phyloP scores from a whole-genome alignment of 2,113 vertebrate genomes.

The Oryzias melastigma region DNA sequence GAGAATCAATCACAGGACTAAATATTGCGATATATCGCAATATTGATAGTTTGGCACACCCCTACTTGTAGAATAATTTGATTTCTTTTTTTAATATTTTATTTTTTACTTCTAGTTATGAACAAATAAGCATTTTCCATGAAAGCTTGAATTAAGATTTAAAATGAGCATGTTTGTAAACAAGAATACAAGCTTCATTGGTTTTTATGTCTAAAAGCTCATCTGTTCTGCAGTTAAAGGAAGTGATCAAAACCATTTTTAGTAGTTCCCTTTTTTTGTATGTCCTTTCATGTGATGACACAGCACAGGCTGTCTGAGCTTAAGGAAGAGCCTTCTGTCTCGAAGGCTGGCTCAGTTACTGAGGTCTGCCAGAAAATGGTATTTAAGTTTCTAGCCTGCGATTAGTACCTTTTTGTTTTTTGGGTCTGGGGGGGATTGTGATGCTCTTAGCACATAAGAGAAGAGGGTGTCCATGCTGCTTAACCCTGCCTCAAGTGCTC shows the following conservation, averaged over 20 bases:
- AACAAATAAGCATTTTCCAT: too few species aligned
- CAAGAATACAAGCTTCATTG: too few species aligned
- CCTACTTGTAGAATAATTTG: too few species aligned
- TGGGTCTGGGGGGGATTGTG: slow-evolving; percentile 57
- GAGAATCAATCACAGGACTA: too few species aligned
- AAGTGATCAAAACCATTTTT: slow-evolving; percentile 49
- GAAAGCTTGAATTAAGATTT: too few species aligned
- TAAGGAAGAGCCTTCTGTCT: slow-evolving; percentile 42
- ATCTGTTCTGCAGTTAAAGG: neutral
- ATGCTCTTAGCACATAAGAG: slow-evolving; percentile 56
- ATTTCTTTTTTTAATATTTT: too few species aligned
- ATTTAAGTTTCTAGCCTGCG: slow-evolving; percentile 63
- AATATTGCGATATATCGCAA: too few species aligned
- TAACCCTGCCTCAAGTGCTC: slow-evolving; percentile 69
- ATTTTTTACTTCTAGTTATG: too few species aligned
- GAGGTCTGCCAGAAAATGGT: slow-evolving; percentile 55
- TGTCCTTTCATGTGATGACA: slow-evolving; percentile 48
- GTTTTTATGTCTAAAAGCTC: too few species aligned
- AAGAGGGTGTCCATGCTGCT: slow-evolving; percentile 66
- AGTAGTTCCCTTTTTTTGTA: slow-evolving; percentile 39
- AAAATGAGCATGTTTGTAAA: too few species aligned
- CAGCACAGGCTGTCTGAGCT: slow-evolving; percentile 29
- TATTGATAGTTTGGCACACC: too few species aligned
- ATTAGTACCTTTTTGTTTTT: slow-evolving; percentile 69
- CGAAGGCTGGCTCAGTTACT: slow-evolving; percentile 44